Evolutionary conservation across 2,113 vertebrate genomes (phyloP).

Genomic region (Penelope pileata): DNA sequence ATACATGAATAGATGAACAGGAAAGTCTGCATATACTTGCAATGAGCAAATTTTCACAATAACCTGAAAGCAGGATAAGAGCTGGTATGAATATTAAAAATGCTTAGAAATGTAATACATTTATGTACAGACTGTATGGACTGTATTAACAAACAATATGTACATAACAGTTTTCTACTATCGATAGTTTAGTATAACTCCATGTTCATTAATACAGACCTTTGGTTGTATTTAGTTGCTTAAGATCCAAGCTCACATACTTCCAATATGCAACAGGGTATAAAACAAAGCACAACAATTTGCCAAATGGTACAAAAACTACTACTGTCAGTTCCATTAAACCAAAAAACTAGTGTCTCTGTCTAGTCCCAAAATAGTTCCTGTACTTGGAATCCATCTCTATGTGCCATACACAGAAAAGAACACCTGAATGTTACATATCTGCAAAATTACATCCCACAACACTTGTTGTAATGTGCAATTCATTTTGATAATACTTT

Average conservation of each 20-base stretch:
- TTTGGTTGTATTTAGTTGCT: slow-evolving; percentile 77
- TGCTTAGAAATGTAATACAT: slow-evolving; percentile 81
- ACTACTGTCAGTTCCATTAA: slow-evolving; percentile 67
- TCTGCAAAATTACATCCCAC: slow-evolving; percentile 74
- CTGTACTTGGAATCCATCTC: slow-evolving; percentile 69
- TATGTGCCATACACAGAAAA: slow-evolving; percentile 76
- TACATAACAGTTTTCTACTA: slow-evolving; percentile 70
- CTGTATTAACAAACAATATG: slow-evolving; percentile 80
- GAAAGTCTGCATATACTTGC: slow-evolving; percentile 71
- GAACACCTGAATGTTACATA: slow-evolving; percentile 70
- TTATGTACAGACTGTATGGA: slow-evolving; percentile 76
- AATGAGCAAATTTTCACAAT: slow-evolving; percentile 77
- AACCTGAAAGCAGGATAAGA: slow-evolving; percentile 73
- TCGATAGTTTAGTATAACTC: slow-evolving; percentile 67
- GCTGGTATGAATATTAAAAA: slow-evolving; percentile 77
- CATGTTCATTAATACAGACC: slow-evolving; percentile 76
- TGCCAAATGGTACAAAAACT: slow-evolving; percentile 77
- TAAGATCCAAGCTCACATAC: slow-evolving; percentile 62
- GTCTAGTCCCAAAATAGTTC: slow-evolving; percentile 77
- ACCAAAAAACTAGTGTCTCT: slow-evolving; percentile 77
- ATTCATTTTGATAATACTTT: slow-evolving; percentile 64
- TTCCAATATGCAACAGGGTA: slow-evolving; percentile 68
- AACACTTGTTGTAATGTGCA: slow-evolving; percentile 68
- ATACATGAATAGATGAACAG: slow-evolving; percentile 87
- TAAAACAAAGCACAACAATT: slow-evolving; percentile 72